Conservation (phyloP, 2,797 vertebrate species). For the Brachyrhaphis roseni region DNA sequence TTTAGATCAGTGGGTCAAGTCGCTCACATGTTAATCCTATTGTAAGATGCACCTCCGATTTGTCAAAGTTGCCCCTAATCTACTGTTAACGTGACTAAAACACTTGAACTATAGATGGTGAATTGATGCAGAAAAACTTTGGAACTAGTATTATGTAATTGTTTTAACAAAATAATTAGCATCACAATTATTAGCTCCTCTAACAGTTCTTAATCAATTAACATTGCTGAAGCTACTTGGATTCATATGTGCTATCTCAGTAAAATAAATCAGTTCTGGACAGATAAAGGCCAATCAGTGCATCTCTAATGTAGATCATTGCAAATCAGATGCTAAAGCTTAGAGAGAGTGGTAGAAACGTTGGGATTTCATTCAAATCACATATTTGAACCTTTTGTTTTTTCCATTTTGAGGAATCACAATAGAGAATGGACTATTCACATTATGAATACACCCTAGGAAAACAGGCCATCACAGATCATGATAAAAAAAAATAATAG, state of each 20-base stretch:
- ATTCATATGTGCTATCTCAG: neutral
- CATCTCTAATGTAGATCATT: neutral
- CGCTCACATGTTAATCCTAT: constrained; percentile 69
- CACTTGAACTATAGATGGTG: constrained; percentile 14
- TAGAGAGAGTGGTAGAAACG: neutral
- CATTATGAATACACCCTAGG: neutral
- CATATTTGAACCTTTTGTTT: neutral
- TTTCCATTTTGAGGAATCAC: neutral
- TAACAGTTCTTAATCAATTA: neutral
- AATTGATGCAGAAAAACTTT: neutral
- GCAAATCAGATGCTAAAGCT: neutral
- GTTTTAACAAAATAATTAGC: neutral
- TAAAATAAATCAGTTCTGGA: neutral
- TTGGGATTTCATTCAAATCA: neutral
- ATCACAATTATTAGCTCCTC: neutral
- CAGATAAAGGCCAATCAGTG: neutral
- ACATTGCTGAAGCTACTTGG: neutral
- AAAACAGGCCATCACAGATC: neutral
- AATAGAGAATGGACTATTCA: neutral
- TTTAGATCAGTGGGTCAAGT: constrained; percentile 77
- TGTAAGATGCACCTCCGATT: constrained; percentile 59
- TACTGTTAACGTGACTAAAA: constrained; percentile 52
- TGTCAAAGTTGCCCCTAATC: constrained; percentile 69
- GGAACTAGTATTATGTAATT: neutral
- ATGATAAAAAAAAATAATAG: neutral